A percentile compares a stretch with the other conserved stretches of the same genome.
These are phyloP conservation scores for Chrysomallon squamiferum DNA, from an alignment of 1,140 invertebrate species.

Conservation along the genomic window DNA sequence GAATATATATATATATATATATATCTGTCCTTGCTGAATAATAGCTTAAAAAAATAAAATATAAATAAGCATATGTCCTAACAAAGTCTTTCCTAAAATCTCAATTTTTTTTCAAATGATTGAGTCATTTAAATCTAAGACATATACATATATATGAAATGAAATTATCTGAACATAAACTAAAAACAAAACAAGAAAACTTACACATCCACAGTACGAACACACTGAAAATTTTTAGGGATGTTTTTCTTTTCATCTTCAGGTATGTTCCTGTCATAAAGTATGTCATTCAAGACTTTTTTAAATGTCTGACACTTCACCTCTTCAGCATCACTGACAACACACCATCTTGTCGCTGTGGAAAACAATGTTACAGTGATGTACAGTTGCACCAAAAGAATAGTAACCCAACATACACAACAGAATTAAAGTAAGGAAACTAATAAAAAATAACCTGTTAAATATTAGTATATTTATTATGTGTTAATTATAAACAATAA, in stretches of 20 bases:
- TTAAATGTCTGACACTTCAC: constrained; percentile 92
- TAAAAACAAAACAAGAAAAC: constrained; percentile 12
- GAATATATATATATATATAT: not conserved
- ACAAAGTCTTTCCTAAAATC: not conserved
- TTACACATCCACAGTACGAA: constrained; percentile 43
- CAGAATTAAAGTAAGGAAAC: not conserved
- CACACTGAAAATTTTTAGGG: constrained; percentile 37
- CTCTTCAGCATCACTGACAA: constrained; percentile 86
- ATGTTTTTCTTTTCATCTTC: not conserved
- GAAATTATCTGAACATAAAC: not conserved
- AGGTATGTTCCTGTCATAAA: constrained; percentile 2
- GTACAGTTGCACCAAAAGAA: not conserved
- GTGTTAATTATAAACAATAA: not conserved
- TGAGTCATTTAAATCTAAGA: not conserved
- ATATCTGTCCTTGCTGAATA: not conserved
- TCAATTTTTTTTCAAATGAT: not conserved
- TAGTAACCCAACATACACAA: not conserved
- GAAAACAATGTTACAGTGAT: constrained; percentile 1
- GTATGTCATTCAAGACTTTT: constrained; percentile 71
- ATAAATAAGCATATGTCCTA: not conserved
- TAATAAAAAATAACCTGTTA: not conserved
- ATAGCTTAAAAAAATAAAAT: not conserved
- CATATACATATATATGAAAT: not conserved
- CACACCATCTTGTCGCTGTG: constrained; percentile 69
- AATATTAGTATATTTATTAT: not conserved